Base-by-base conservation (phyloP, 2,888 invertebrate genomes). In the Megalurothrips usitatus region DNA sequence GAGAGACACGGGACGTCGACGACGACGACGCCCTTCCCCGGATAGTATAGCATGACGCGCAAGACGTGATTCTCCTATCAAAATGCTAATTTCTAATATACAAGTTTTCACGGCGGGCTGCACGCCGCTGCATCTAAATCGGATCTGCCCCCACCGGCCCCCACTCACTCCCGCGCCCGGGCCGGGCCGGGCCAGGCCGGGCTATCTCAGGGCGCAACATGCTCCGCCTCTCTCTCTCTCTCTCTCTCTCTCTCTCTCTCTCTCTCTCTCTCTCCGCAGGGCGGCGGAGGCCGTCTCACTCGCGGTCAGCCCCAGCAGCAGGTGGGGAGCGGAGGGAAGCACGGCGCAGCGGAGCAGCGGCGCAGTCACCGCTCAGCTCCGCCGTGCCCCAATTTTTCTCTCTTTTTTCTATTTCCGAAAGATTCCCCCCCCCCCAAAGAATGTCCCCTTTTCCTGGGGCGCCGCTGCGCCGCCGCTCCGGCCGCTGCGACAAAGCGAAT, bases 31-130 rank as follows among this genome's bases (percentile, higher is more conserved):
- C 58, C 34, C 34, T 43, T 43, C 34, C 34, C 34, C 34, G 34
- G 34, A 43, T 58, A 17, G 58, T 58, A 58, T 58, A 58, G 58
- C 58, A n/a, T 58, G 58, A 58, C 58, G 26, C 68, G 68, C 34
- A 43, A 58, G 58, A 26, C 68, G 68, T 75, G 68, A 75, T 75
- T 75, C 68, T 75, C 23, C 68, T 75, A 75, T 75, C 68, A 75
- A 75, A 75, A 75, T 75, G 68, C 68, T 75, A 75, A 75, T 75
- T 75, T 75, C 68, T 75, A 75, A 75, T 75, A 75, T 75, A 75
- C 68, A 75, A 75, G 68, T 75, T 75, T 75, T 75, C 68, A 75
- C 68, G 68, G 23, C 68, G 26, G 68, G 68, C 34, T 75, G 68
- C 68, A 75, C 68, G 26, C 23, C 68, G 68, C 68, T 75, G 68